phyloP scores from a whole-genome alignment of 2,888 invertebrate genomes.

The Polymixis lichenea region DNA sequence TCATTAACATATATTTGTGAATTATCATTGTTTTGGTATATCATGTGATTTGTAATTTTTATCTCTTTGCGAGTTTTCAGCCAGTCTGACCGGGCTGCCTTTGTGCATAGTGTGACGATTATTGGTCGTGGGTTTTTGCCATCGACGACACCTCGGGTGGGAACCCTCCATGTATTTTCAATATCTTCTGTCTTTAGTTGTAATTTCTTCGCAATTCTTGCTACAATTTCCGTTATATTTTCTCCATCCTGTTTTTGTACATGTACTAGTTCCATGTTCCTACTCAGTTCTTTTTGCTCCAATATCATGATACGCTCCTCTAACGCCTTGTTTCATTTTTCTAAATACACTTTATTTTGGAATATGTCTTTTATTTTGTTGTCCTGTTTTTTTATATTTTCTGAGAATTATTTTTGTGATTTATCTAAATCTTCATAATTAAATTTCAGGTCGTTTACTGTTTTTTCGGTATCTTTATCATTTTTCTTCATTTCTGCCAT shows the following conservation, averaged over 20 bases:
- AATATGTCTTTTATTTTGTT: constrained; percentile 5
- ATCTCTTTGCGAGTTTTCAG: not conserved
- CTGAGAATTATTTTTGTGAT: constrained; percentile 1
- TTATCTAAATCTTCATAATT: constrained; percentile 2
- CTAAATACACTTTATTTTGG: not conserved
- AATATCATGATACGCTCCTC: too few species aligned
- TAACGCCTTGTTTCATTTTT: constrained; percentile 6
- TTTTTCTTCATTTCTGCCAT: too few species aligned
- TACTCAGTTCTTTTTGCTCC: too few species aligned
- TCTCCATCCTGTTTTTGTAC: too few species aligned
- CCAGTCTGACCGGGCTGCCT: constrained; percentile 1
- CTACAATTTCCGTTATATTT: too few species aligned
- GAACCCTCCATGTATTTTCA: too few species aligned
- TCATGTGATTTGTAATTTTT: not conserved
- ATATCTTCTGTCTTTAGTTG: too few species aligned
- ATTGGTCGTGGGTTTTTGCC: not conserved
- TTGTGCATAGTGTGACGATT: not conserved
- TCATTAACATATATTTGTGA: constrained; percentile 1
- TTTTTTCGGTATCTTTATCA: too few species aligned
- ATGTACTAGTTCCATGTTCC: too few species aligned
- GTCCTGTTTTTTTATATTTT: not conserved
- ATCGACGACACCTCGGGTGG: too few species aligned
- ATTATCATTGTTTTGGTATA: not conserved
- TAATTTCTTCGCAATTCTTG: too few species aligned
- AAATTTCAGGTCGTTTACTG: not conserved